These are phyloP conservation scores for Mormyrus lacerda DNA, from an alignment of 2,113 vertebrate genomes.

Conservation along the genomic window DNA sequence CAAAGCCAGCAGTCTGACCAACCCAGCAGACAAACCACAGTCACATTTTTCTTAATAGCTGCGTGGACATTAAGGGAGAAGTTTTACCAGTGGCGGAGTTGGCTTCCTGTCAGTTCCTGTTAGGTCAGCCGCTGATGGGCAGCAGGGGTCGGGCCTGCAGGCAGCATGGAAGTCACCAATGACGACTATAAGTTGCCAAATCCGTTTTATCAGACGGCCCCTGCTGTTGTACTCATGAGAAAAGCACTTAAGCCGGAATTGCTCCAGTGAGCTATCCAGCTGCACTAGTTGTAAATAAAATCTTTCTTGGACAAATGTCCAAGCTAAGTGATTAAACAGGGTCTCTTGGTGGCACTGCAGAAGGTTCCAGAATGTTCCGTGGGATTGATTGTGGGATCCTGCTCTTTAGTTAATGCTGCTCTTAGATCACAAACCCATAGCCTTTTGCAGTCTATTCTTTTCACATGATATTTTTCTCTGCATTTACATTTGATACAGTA, in stretches of 20 bases:
- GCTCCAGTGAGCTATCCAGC: neutral
- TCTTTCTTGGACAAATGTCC: neutral
- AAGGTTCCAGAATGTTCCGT: neutral
- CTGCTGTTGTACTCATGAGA: neutral
- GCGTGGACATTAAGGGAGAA: neutral
- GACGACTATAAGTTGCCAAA: neutral
- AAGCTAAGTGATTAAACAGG: neutral
- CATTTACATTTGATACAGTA: neutral
- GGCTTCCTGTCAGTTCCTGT: neutral
- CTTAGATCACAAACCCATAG: neutral
- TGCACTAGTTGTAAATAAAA: neutral
- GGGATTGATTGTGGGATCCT: neutral
- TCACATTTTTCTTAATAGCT: neutral
- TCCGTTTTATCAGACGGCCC: neutral
- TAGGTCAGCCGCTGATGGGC: neutral
- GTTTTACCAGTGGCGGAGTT: neutral
- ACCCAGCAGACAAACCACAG: neutral
- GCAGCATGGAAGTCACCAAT: neutral
- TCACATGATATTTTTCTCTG: neutral
- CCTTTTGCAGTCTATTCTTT: neutral
- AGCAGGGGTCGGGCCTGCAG: neutral
- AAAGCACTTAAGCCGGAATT: neutral
- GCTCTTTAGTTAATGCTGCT: neutral
- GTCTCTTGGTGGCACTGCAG: neutral
- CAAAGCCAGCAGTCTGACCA: neutral